Evolutionary conservation across 2,797 vertebrate genomes (phyloP).

Genomic region (Vespertilio murinus): DNA sequence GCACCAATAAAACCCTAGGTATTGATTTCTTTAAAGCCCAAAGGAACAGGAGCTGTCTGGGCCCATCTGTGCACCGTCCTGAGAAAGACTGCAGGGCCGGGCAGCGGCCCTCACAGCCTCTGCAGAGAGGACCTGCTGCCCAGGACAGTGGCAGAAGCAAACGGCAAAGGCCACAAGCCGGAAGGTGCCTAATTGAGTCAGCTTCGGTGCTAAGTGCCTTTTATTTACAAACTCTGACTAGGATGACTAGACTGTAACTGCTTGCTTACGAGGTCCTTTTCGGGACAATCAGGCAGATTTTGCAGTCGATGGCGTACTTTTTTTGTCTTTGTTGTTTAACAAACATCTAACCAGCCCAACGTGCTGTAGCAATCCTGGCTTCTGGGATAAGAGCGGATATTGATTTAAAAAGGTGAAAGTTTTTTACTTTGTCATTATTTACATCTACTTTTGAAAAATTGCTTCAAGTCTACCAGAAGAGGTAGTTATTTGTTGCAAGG

Average conservation of each 20-base stretch:
- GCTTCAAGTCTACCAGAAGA: background rate
- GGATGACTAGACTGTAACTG: background rate
- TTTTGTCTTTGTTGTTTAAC: background rate
- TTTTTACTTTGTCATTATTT: background rate
- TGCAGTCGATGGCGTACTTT: background rate
- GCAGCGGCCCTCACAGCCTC: background rate
- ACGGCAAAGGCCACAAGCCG: background rate
- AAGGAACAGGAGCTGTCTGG: background rate
- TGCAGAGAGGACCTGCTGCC: background rate
- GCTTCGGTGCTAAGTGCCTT: background rate
- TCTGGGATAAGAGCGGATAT: background rate
- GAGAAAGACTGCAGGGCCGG: background rate
- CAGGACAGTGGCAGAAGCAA: background rate
- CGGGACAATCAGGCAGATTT: background rate
- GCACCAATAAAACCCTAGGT: background rate
- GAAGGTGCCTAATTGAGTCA: background rate
- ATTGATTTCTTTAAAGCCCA: background rate
- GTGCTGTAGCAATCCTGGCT: background rate
- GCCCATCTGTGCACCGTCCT: background rate
- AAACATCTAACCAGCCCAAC: background rate
- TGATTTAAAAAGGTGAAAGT: background rate
- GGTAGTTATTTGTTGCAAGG: background rate
- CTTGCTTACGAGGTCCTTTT: background rate
- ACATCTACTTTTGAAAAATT: background rate
- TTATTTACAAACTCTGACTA: background rate